Conservation (phyloP, 2,888 invertebrate species). For the Pollenia griseotomentosa region DNA sequence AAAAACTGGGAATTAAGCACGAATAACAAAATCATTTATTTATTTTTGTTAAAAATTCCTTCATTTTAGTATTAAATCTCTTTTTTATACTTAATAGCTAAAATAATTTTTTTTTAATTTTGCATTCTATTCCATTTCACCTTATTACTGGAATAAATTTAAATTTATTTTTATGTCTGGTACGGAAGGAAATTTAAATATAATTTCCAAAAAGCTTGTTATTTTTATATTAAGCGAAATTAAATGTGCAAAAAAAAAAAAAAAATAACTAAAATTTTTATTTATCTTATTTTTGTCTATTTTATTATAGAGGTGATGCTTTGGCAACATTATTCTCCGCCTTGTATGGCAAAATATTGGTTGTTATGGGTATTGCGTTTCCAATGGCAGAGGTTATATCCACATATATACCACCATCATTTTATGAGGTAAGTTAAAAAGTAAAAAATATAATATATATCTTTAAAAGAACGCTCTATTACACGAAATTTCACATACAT, state of each 20-base stretch:
- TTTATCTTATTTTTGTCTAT: slow-evolving; percentile 44
- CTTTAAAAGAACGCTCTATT: neutral
- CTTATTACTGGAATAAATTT: neutral
- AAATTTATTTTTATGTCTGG: slow-evolving; percentile 34
- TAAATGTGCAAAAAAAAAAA: slow-evolving; percentile 12
- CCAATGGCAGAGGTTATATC: slow-evolving; percentile 98
- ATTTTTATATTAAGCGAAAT: slow-evolving; percentile 38
- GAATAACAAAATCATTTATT: too few relatives aligned
- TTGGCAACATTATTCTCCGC: slow-evolving; percentile 95
- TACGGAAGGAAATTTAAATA: slow-evolving; percentile 50
- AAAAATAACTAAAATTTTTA: slow-evolving; percentile 4
- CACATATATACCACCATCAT: slow-evolving; percentile 96
- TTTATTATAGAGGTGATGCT: slow-evolving; percentile 89
- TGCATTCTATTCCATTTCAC: neutral
- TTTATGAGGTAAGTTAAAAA: slow-evolving; percentile 90
- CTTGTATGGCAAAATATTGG: slow-evolving; percentile 95
- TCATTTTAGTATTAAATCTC: neutral
- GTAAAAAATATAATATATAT: neutral
- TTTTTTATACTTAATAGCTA: too few relatives aligned
- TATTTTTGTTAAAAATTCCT: neutral
- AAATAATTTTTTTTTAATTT: too few relatives aligned
- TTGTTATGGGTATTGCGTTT: slow-evolving; percentile 97
- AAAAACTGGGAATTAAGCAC: too few relatives aligned
- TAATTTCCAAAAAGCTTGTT: slow-evolving; percentile 55
- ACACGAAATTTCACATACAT: neutral